phyloP scores from a whole-genome alignment of 2,113 vertebrate genomes.

The Pelmatolapia mariae region DNA sequence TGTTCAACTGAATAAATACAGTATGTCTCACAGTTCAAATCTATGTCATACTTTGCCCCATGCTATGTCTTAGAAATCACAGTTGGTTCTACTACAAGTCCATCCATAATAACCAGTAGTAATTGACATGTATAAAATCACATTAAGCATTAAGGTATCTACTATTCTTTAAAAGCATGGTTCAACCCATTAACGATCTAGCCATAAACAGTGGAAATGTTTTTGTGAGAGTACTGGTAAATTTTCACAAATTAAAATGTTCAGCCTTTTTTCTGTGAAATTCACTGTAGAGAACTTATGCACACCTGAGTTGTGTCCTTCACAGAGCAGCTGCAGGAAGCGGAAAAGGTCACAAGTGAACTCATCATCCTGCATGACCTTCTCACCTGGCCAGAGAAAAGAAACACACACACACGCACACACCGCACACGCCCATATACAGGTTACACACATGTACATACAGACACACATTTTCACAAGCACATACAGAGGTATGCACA shows the following conservation, averaged over 20 bases:
- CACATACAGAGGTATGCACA: neutral
- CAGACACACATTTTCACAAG: neutral
- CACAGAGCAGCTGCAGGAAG: constrained; percentile 93
- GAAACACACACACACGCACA: constrained; percentile 15
- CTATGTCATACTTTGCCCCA: neutral
- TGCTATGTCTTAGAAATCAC: neutral
- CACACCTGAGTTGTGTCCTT: constrained; percentile 97
- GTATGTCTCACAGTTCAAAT: neutral
- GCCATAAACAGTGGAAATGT: neutral
- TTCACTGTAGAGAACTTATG: neutral
- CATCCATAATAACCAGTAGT: neutral
- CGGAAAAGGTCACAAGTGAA: constrained; percentile 98
- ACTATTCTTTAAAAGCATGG: neutral
- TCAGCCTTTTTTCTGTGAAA: neutral
- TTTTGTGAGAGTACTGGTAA: neutral
- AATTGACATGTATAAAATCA: neutral
- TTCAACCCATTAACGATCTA: neutral
- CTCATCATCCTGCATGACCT: constrained; percentile 94
- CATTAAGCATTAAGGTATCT: neutral
- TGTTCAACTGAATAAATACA: neutral
- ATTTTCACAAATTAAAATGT: neutral
- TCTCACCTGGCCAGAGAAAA: constrained; percentile 82
- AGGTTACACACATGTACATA: neutral
- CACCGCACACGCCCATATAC: neutral
- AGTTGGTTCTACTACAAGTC: neutral